Conservation (phyloP, 2,888 invertebrate species). For the Dryadula phaetusa region DNA sequence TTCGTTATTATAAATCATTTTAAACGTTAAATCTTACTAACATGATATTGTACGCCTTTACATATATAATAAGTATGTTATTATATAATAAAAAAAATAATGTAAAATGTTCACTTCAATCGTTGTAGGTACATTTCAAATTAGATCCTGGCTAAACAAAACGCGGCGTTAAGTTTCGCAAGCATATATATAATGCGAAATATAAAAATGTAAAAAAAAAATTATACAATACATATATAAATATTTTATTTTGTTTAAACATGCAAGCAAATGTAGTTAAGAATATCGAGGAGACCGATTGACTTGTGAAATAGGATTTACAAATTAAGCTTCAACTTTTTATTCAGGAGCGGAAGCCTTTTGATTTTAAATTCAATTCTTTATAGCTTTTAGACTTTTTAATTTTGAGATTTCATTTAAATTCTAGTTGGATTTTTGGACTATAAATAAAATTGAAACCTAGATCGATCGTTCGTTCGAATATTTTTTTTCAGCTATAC, state of each 20-base stretch:
- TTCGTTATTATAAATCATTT: too few species aligned
- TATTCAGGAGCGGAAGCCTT: slow-evolving; percentile 14
- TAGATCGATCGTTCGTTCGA: too few species aligned
- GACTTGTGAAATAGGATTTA: slow-evolving; percentile 29
- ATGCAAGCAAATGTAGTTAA: slow-evolving; percentile 18
- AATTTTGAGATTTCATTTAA: slow-evolving; percentile 11
- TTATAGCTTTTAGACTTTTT: slow-evolving; percentile 20
- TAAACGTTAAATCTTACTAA: too few species aligned
- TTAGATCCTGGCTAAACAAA: too few species aligned
- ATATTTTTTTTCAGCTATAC: too few species aligned
- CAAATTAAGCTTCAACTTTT: slow-evolving; percentile 27
- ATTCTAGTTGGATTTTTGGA: slow-evolving; percentile 7
- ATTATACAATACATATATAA: not conserved
- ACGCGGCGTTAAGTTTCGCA: too few species aligned
- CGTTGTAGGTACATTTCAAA: too few species aligned
- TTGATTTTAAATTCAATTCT: slow-evolving; percentile 13
- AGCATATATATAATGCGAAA: too few species aligned
- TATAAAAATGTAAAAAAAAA: not conserved
- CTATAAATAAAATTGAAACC: not conserved
- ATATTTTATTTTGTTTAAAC: not conserved
- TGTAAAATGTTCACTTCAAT: not conserved
- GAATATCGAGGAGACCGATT: slow-evolving; percentile 21
- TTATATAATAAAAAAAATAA: not conserved
- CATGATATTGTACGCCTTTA: too few species aligned
- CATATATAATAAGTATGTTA: too few species aligned